Evolutionary conservation across 2,113 vertebrate species (phyloP).

Genomic region (Psittacara wagleri): DNA sequence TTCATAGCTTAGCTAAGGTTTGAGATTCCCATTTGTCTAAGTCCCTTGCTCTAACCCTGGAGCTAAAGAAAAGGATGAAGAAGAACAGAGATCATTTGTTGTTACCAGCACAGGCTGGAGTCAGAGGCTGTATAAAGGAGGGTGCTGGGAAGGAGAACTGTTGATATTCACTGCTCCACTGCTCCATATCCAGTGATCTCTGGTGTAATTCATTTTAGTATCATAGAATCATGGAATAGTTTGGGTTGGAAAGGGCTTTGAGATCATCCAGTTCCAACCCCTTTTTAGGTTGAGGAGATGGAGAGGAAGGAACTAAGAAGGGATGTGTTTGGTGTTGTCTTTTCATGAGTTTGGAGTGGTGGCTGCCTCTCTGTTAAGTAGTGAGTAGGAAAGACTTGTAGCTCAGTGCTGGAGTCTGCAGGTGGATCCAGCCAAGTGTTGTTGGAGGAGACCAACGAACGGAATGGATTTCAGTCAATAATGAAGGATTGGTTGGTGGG

Average conservation of each 20-base stretch:
- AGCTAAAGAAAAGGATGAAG: neutral
- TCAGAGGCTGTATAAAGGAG: neutral
- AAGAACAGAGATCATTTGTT: neutral
- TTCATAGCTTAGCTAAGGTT: neutral
- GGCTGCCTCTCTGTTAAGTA: accelerated
- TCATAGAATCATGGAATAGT: neutral
- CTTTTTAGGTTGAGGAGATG: neutral
- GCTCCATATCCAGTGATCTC: neutral
- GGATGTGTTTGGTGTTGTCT: neutral
- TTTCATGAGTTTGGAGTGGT: neutral
- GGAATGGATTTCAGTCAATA: neutral
- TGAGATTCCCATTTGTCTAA: neutral
- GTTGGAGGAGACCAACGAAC: neutral
- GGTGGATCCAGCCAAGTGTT: neutral
- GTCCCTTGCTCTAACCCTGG: neutral
- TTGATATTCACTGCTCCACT: neutral
- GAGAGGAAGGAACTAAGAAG: neutral
- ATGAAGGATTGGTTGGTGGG: neutral
- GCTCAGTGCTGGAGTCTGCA: neutral
- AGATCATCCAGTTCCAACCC: neutral
- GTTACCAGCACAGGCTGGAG: neutral
- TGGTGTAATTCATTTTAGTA: neutral
- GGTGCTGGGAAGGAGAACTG: neutral
- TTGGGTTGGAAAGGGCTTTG: neutral
- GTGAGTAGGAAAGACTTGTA: neutral